Evolutionary conservation across 2,113 vertebrate species (phyloP).

Genomic region (Hippoglossus stenolepis): DNA sequence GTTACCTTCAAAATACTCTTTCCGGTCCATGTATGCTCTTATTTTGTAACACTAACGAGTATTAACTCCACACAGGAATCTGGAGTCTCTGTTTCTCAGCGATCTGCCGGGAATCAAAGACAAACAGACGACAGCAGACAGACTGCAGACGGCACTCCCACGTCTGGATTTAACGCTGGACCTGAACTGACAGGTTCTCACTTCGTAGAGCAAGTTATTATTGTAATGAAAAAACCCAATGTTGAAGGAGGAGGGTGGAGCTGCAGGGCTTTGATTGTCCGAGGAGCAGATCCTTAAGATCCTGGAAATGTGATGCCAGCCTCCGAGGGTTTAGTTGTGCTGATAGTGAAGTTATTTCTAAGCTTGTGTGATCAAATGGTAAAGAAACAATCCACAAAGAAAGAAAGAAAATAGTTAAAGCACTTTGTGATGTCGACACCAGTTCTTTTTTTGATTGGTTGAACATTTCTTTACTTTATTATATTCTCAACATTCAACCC

Average conservation of each 20-base stretch:
- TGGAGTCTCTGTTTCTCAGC: conserved; percentile 90
- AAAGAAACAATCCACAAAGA: conserved; percentile 1
- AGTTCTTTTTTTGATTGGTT: not conserved
- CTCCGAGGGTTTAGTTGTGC: too few relatives aligned
- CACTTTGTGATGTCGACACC: conserved; percentile 37
- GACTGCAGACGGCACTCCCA: conserved; percentile 87
- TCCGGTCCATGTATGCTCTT: not conserved
- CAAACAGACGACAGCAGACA: conserved; percentile 80
- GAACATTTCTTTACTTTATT: conserved; percentile 39
- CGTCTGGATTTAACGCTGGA: conserved; percentile 86
- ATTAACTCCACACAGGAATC: conserved; percentile 82
- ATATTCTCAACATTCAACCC: conserved; percentile 19
- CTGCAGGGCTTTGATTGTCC: not conserved
- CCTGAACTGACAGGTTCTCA: conserved; percentile 55
- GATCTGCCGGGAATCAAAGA: conserved; percentile 92
- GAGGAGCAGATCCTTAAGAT: not conserved
- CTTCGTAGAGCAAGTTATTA: not conserved
- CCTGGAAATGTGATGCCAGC: not conserved
- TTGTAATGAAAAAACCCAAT: conserved; percentile 3
- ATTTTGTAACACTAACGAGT: not conserved
- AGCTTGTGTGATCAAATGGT: not conserved
- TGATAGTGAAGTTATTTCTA: not conserved
- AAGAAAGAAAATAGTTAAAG: conserved; percentile 1
- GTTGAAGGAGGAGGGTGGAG: not conserved
- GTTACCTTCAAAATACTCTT: not conserved